A percentile compares a stretch with the other conserved stretches of the same genome.
These are phyloP conservation scores for Pelodiscus sinensis DNA, from an alignment of 2,113 vertebrate species.

Conservation along the genomic window DNA sequence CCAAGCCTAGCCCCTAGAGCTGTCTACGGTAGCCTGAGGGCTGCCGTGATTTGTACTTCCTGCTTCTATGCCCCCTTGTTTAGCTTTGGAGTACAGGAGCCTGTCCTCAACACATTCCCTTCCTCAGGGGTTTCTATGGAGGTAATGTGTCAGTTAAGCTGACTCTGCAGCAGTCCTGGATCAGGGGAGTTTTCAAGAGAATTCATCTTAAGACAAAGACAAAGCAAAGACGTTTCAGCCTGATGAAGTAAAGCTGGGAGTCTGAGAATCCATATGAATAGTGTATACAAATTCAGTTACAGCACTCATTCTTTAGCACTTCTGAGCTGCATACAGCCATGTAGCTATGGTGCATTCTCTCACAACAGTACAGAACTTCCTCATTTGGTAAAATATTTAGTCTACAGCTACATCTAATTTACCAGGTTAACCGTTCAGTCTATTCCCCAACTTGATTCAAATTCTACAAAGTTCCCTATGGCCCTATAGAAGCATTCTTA, in stretches of 20 bases:
- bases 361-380: background rate
- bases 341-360: background rate
- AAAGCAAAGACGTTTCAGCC: slow-evolving; percentile 20
- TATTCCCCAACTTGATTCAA: background rate
- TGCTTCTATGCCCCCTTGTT: too few species aligned
- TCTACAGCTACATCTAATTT: background rate
- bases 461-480: background rate
- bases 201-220: background rate
- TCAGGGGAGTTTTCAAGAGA: background rate
- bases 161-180: background rate
- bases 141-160: background rate
- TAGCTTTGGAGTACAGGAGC: background rate
- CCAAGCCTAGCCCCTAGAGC: background rate
- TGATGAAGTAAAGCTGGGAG: background rate
- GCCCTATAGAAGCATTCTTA: slow-evolving; percentile 8
- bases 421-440: background rate
- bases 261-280: background rate
- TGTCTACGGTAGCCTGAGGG: background rate
- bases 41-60: background rate
- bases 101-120: background rate
- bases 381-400: background rate
- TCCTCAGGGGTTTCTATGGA: background rate
- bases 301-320: background rate
- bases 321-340: background rate
- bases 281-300: background rate